Conservation (phyloP, 2,113 vertebrate species). For the Myotis yumanensis region DNA sequence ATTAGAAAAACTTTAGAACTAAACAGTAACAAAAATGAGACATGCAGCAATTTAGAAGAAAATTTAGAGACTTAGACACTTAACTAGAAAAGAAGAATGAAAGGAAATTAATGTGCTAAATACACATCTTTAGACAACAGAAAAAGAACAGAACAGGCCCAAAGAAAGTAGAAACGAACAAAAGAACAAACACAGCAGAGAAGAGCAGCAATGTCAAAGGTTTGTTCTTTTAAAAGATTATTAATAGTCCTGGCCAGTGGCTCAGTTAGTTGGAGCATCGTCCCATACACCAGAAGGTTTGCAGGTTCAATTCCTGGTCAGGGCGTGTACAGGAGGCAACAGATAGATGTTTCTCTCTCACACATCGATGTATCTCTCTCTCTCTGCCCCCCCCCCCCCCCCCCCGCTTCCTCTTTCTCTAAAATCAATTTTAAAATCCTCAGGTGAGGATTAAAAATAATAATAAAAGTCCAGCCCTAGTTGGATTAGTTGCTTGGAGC, state of each 20-base stretch:
- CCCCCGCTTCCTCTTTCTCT: no score
- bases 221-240: background rate
- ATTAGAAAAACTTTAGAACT: background rate
- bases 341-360: no score
- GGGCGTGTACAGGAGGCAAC: no score
- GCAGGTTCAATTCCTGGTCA: no score
- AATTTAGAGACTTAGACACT: background rate
- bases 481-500: no score
- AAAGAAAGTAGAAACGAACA: background rate
- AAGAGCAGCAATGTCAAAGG: background rate
- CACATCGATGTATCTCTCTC: no score
- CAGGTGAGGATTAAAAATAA: no score
- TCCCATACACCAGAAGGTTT: no score
- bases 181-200: background rate
- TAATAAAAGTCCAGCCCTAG: no score
- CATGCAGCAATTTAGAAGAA: background rate
- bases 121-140: background rate
- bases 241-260: background rate
- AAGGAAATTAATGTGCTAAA: background rate
- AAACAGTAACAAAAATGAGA: background rate
- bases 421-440: no score
- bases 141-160: background rate
- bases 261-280: background rate
- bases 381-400: no score
- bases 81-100: background rate